phyloP scores from a whole-genome alignment of 2,888 invertebrate species.

The Yponomeuta cagnagella region DNA sequence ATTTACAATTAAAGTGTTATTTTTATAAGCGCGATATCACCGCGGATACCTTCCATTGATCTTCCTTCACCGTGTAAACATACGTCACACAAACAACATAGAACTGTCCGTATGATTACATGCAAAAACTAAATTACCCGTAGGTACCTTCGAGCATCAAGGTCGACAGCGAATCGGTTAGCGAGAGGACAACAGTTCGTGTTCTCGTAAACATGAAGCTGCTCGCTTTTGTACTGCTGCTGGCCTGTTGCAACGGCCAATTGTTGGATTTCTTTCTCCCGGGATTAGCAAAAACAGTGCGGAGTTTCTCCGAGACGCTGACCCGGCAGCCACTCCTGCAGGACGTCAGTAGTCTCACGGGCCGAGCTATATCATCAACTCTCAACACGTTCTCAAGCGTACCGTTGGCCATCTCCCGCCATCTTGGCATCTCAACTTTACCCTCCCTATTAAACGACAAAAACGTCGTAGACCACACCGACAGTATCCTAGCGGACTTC shows the following conservation, averaged over 20 bases:
- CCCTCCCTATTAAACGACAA: conserved; percentile 29
- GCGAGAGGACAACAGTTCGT: conserved; percentile 2
- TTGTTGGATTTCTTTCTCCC: background rate
- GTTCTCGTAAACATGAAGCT: background rate
- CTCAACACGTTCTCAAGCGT: conserved; percentile 26
- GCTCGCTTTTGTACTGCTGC: background rate
- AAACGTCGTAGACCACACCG: conserved; percentile 30
- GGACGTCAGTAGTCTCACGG: conserved; percentile 20
- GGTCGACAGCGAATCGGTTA: background rate
- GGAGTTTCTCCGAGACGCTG: background rate
- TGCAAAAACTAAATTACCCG: background rate
- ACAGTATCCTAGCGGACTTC: conserved; percentile 32
- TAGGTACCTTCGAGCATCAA: background rate
- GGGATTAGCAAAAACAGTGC: background rate
- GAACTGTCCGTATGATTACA: background rate
- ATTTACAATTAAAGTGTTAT: background rate
- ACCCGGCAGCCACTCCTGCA: conserved; percentile 4
- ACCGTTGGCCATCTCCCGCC: conserved; percentile 31
- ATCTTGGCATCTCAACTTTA: conserved; percentile 24
- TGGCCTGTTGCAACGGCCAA: background rate
- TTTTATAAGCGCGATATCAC: background rate
- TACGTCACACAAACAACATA: background rate
- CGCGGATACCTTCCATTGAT: background rate
- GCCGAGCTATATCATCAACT: conserved; percentile 27
- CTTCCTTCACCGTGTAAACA: background rate